Percentiles rank a stretch among this genome's conserved stretches.
phyloP scores from a whole-genome alignment of 2,113 vertebrate genomes.

The Nyctibius bracteatus region DNA sequence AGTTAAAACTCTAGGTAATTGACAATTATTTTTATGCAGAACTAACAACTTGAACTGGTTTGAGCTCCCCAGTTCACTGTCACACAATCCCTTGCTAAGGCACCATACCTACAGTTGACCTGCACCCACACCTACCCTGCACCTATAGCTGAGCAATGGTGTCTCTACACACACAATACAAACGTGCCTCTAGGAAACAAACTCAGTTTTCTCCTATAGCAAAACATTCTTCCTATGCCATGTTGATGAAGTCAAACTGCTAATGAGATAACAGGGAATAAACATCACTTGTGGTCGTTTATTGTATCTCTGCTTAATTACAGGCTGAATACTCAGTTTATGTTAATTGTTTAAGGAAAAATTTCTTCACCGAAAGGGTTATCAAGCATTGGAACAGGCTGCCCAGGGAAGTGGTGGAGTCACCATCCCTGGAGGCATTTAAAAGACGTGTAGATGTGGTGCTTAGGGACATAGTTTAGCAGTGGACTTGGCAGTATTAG shows the following conservation, averaged over 20 bases:
- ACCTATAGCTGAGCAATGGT: fast-evolving
- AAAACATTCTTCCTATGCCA: not conserved
- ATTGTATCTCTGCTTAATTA: not conserved
- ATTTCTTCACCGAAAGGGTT: not conserved
- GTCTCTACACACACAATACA: fast-evolving
- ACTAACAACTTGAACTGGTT: not conserved
- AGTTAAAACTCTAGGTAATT: not conserved
- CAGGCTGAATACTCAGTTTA: not conserved
- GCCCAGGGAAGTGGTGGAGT: not conserved
- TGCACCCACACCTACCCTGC: not conserved
- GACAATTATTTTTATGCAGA: not conserved
- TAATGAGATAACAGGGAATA: not conserved
- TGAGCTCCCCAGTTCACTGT: not conserved
- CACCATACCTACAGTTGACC: not conserved
- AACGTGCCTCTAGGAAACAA: not conserved
- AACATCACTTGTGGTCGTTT: not conserved
- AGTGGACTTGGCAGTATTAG: not conserved
- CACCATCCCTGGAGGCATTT: not conserved
- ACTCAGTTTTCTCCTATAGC: not conserved
- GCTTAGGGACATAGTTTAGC: not conserved
- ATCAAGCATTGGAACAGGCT: not conserved
- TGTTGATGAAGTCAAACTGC: not conserved
- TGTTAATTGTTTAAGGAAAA: not conserved
- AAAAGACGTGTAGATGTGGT: not conserved
- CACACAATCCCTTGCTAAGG: not conserved